Percentiles rank a stretch among this genome's conserved stretches.
Evolutionary conservation across 2,888 invertebrate genomes (phyloP).

Genomic region (Eledona agricola): DNA sequence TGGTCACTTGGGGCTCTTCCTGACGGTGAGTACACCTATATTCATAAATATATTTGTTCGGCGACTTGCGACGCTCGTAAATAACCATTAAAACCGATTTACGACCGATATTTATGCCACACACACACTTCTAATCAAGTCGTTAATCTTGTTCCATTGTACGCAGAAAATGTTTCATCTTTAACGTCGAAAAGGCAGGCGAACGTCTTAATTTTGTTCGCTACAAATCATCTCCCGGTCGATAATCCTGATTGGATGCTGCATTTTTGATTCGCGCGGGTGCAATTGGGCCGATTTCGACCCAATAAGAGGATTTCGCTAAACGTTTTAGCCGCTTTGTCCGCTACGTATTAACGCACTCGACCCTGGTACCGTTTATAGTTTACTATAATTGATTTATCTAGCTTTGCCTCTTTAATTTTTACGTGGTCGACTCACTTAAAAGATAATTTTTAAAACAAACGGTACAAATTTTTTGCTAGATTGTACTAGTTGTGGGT

Average conservation of each 20-base stretch:
- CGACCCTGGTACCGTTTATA: too few species aligned
- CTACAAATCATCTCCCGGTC: conserved; percentile 7
- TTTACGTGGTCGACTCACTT: too few species aligned
- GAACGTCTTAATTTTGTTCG: conserved; percentile 11
- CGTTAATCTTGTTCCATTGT: conserved; percentile 23
- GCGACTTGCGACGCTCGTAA: conserved; percentile 26
- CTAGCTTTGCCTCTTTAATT: too few species aligned
- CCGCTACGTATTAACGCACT: too few species aligned
- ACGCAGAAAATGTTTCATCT: conserved; percentile 20
- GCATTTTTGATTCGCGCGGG: too few species aligned
- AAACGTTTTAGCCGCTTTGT: too few species aligned
- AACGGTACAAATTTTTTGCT: too few species aligned
- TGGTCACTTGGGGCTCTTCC: conserved; percentile 98
- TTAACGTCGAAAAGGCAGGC: conserved; percentile 15
- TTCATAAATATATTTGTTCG: conserved; percentile 24
- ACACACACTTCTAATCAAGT: conserved; percentile 28
- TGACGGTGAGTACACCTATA: conserved; percentile 80
- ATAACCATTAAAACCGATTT: conserved; percentile 31
- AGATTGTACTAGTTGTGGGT: too few species aligned
- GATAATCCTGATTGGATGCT: conserved; percentile 11
- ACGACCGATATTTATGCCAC: conserved; percentile 27
- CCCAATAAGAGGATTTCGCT: too few species aligned
- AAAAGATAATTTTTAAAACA: too few species aligned
- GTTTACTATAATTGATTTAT: too few species aligned
- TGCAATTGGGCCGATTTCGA: too few species aligned